These are phyloP conservation scores for Deroptyus accipitrinus DNA, from an alignment of 2,113 vertebrate genomes.

Conservation along the genomic window DNA sequence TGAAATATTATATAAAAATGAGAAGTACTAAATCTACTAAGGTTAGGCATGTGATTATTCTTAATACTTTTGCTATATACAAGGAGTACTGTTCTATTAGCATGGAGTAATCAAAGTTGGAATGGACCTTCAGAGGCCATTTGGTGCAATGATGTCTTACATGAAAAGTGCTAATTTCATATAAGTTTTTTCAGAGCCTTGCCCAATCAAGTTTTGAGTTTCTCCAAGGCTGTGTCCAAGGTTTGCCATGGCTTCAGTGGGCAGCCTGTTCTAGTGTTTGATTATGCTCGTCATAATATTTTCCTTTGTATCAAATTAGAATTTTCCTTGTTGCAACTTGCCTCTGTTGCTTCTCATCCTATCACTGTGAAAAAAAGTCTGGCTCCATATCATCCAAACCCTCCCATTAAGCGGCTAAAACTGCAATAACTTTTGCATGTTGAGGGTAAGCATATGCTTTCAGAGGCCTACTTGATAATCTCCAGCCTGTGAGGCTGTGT, in stretches of 20 bases:
- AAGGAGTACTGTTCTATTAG: background rate
- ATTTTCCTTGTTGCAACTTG: background rate
- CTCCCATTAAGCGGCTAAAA: background rate
- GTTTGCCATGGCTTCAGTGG: background rate
- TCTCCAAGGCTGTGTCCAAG: background rate
- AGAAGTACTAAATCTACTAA: conserved; percentile 41
- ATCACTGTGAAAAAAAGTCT: background rate
- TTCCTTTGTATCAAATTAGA: background rate
- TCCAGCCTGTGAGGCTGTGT: background rate
- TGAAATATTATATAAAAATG: conserved; percentile 59
- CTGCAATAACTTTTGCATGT: background rate
- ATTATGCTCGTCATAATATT: background rate
- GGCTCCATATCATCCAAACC: background rate
- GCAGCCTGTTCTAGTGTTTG: background rate
- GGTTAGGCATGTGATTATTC: conserved; percentile 18
- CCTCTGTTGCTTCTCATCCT: background rate
- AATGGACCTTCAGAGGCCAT: background rate
- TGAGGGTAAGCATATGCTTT: background rate
- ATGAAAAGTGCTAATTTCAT: background rate
- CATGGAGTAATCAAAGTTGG: background rate
- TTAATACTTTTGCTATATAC: background rate
- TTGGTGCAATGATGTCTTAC: background rate
- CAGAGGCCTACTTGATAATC: background rate
- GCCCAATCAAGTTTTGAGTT: background rate
- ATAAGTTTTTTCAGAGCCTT: background rate